These are phyloP conservation scores for Oryzias curvinotus DNA, from an alignment of 2,113 vertebrate genomes.

Conservation along the genomic window DNA sequence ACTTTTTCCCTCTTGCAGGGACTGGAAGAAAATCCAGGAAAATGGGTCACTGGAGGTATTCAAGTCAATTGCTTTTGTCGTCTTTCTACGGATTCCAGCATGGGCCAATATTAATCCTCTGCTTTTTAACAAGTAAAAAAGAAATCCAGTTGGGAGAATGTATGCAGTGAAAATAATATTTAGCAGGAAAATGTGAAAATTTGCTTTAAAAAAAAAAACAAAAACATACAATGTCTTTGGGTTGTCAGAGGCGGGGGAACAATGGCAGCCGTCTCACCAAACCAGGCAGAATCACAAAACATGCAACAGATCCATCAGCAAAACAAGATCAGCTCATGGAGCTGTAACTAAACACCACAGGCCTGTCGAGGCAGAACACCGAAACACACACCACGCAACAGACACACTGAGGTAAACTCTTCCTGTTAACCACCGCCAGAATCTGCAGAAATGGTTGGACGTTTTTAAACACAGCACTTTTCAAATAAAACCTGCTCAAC, in stretches of 20 bases:
- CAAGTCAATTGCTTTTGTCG: constrained; percentile 51
- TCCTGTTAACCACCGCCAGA: neutral
- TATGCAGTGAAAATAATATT: neutral
- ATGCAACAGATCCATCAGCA: constrained; percentile 39
- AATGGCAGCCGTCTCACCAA: constrained; percentile 13
- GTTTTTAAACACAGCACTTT: neutral
- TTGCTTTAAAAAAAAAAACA: neutral
- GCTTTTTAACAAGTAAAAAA: constrained; percentile 24
- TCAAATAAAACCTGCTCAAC: neutral
- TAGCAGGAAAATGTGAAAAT: neutral
- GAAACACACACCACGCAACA: neutral
- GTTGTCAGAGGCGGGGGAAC: too few relatives aligned
- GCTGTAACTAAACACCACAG: constrained; percentile 45
- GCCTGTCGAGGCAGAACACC: constrained; percentile 12
- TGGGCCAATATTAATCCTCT: constrained; percentile 24
- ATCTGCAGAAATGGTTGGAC: neutral
- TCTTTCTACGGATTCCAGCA: constrained; percentile 18
- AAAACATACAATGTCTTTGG: neutral
- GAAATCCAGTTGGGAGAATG: neutral
- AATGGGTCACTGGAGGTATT: constrained; percentile 65
- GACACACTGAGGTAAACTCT: neutral
- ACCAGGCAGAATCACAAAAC: constrained; percentile 19
- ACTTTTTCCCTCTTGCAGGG: constrained; percentile 23
- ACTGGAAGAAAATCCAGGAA: constrained; percentile 60
- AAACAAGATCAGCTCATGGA: constrained; percentile 14